A percentile compares a stretch with the other conserved stretches of the same genome.
Conservation (phyloP, 2,797 vertebrate genomes). For the Lophius americanus region DNA sequence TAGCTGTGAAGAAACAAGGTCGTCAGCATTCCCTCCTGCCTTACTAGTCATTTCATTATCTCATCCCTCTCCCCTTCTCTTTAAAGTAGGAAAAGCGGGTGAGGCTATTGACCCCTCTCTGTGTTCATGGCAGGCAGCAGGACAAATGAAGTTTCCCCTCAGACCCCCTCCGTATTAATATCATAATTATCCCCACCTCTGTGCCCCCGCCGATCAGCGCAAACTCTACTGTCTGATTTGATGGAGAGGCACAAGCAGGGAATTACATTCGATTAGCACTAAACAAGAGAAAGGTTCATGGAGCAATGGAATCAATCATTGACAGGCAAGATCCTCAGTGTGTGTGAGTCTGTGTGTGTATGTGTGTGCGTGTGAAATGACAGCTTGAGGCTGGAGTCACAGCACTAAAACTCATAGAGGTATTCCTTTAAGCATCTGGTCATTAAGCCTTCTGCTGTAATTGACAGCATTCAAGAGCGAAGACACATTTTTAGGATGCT, state of each 20-base stretch:
- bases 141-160: slow-evolving; percentile 83
- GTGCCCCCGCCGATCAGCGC: slow-evolving; percentile 68
- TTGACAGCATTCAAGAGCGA: background rate
- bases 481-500: background rate
- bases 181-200: slow-evolving; percentile 84
- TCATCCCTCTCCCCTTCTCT: slow-evolving; percentile 68
- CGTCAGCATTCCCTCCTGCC: slow-evolving; percentile 81
- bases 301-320: slow-evolving; percentile 80
- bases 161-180: slow-evolving; percentile 80
- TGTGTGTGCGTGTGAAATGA: slow-evolving; percentile 16
- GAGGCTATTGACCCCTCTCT: slow-evolving; percentile 82
- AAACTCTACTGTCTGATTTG: slow-evolving; percentile 77
- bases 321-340: slow-evolving; percentile 51
- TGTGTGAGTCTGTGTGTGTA: slow-evolving; percentile 14
- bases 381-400: slow-evolving; percentile 1
- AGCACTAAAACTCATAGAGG: slow-evolving; percentile 1
- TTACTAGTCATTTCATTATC: slow-evolving; percentile 85
- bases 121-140: slow-evolving; percentile 73
- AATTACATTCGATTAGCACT: slow-evolving; percentile 86
- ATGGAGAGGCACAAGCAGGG: slow-evolving; percentile 78
- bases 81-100: slow-evolving; percentile 72
- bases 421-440: slow-evolving; percentile 13
- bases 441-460: no score
- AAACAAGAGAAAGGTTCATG: slow-evolving; percentile 82
- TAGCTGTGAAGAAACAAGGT: slow-evolving; percentile 80